phyloP scores from a whole-genome alignment of 2,888 invertebrate species.

The Mesorhabditis spiculigera region DNA sequence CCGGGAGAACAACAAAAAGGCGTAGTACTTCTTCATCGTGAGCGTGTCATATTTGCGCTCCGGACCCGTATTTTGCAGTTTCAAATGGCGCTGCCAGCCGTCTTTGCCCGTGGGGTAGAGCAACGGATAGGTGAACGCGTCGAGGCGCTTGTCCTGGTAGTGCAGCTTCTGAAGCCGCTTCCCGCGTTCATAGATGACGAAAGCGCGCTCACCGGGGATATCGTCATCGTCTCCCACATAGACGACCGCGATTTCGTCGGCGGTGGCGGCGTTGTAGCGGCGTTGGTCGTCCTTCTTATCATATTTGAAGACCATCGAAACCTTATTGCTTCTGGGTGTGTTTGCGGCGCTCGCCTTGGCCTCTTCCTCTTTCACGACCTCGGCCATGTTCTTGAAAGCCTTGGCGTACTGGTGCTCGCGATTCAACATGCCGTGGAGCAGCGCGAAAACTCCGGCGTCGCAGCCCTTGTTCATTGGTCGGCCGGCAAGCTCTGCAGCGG shows the following conservation, averaged over 20 bases:
- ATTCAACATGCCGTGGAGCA: neutral
- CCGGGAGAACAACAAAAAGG: neutral
- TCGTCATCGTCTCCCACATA: conserved; percentile 28
- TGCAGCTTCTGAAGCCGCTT: conserved; percentile 43
- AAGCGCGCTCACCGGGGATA: conserved; percentile 41
- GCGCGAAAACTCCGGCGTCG: neutral
- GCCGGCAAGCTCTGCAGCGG: conserved; percentile 9
- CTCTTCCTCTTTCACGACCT: neutral
- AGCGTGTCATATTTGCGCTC: conserved; percentile 36
- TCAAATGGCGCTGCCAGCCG: conserved; percentile 32
- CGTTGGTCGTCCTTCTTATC: conserved; percentile 13
- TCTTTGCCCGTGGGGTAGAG: conserved; percentile 48
- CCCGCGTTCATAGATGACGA: conserved; percentile 49
- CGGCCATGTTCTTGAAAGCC: neutral
- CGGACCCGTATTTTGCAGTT: conserved; percentile 32
- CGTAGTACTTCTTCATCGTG: conserved; percentile 17
- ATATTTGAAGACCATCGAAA: neutral
- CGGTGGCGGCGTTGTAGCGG: conserved; percentile 30
- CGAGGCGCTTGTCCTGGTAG: conserved; percentile 56
- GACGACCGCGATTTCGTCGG: conserved; percentile 36
- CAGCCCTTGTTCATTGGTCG: conserved; percentile 4
- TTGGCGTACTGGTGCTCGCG: neutral
- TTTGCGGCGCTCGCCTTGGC: neutral
- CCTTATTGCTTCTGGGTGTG: neutral
- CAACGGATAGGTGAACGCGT: conserved; percentile 60